Percentiles rank a stretch among this genome's conserved stretches.
Conservation (phyloP, 2,888 invertebrate genomes). For the Spicauda simplicius region DNA sequence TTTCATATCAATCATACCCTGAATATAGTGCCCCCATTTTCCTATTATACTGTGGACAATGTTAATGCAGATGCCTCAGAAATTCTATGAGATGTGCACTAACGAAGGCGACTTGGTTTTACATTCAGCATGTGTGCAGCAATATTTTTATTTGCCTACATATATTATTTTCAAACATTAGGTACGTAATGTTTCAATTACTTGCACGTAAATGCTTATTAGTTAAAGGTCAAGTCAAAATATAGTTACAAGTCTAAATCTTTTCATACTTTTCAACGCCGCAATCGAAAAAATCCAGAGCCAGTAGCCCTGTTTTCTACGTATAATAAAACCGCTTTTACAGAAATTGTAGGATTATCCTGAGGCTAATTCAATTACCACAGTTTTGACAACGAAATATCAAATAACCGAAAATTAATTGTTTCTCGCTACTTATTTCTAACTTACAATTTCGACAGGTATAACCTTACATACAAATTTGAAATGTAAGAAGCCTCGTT, state of each 20-base stretch:
- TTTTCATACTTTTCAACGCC: too few relatives aligned
- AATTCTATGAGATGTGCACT: constrained; percentile 34
- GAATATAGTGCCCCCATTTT: constrained; percentile 27
- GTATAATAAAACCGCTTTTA: too few relatives aligned
- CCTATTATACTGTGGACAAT: constrained; percentile 34
- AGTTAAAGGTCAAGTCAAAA: neutral
- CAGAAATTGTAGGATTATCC: neutral
- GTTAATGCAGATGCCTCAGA: constrained; percentile 29
- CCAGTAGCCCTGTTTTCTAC: too few relatives aligned
- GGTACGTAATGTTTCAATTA: neutral
- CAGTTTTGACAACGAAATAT: neutral
- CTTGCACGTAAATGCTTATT: neutral
- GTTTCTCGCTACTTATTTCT: neutral
- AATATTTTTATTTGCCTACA: too few relatives aligned
- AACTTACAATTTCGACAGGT: neutral
- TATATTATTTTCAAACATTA: too few relatives aligned
- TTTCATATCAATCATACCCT: too few relatives aligned
- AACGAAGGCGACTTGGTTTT: constrained; percentile 29
- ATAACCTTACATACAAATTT: neutral
- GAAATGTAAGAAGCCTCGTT: neutral
- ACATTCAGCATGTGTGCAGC: constrained; percentile 22
- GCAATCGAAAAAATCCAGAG: too few relatives aligned
- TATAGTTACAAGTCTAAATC: neutral
- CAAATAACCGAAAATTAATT: neutral
- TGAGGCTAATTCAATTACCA: neutral